Conservation (phyloP, 1,140 invertebrate genomes). For the Drosophila baimaii region DNA sequence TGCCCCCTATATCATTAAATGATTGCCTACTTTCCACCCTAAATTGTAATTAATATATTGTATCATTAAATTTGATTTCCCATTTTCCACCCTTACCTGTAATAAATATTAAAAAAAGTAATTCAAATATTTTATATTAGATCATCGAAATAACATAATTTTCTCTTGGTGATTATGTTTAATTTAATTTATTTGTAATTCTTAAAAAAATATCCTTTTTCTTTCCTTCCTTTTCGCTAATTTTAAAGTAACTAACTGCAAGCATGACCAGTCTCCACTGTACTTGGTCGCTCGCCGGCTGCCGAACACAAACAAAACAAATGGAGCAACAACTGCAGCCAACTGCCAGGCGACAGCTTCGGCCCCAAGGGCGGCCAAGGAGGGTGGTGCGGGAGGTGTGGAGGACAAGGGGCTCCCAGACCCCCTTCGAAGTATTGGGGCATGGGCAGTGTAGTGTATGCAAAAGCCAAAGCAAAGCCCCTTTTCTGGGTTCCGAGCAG, state of each 20-base stretch:
- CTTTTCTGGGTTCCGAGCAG: conserved; percentile 30
- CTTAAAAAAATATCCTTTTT: too few species aligned
- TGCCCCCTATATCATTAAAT: neutral
- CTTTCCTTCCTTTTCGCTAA: too few species aligned
- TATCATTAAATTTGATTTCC: too few species aligned
- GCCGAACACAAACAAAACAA: conserved; percentile 54
- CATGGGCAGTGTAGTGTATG: conserved; percentile 23
- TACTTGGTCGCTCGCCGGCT: conserved; percentile 8
- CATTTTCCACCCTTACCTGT: too few species aligned
- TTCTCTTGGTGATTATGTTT: too few species aligned
- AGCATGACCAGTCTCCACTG: neutral
- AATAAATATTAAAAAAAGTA: too few species aligned
- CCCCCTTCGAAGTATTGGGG: conserved; percentile 14
- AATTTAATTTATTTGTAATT: too few species aligned
- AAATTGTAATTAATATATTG: too few species aligned
- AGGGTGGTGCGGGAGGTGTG: neutral
- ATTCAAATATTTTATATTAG: too few species aligned
- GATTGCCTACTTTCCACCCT: neutral
- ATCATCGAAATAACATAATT: too few species aligned
- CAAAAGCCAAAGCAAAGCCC: conserved; percentile 34
- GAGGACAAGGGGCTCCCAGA: neutral
- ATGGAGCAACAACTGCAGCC: conserved; percentile 58
- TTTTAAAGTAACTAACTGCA: too few species aligned
- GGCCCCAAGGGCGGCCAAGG: conserved; percentile 11
- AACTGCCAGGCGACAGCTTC: conserved; percentile 41